Base-by-base conservation (phyloP, 2,113 vertebrate genomes). In the Bucco capensis region DNA sequence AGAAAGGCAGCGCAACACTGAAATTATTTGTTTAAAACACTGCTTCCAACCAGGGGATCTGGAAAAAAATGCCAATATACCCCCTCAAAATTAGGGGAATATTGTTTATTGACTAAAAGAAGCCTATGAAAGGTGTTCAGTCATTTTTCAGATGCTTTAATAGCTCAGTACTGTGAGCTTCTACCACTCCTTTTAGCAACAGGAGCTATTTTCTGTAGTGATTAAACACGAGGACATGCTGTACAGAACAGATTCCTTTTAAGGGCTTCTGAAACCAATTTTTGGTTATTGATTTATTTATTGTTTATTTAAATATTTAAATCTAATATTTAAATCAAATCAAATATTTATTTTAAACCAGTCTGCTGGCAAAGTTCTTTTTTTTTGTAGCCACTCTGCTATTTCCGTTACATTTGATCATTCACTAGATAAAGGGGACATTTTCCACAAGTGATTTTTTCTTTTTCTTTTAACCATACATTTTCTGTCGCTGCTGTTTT, bases 181-280 rank as follows among this genome's bases (percentile, higher is more conserved):
- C 83, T 72, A 66, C 19, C 50, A 33, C 31, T 50, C 69, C 77
- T 77, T 90, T 89, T 64, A 92, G 35, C 37, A 91, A 78, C 11
- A 72, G 21, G 25, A 71, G 28, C 24, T 65, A 76, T 46, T 87
- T 76, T 75, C 27, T 82, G 90, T 38, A 71, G 50, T 60, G 53
- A 94, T 93, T 89, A 92, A 87, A 95, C 16, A 10, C 73, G 87
- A 74, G 33, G 47, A 92, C 9, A 80, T 46, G 73, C 35, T 62
- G 28, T 19, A 65, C 61, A 69, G 7, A 23, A 69, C 17, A 80
- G 46, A 49, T 60, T 72, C 61, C 66, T 74, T 80, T 61, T 65
- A 75, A 66, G 13, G 40, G 81, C 72, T 86, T 90, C 33, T 14
- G 5, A 91, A 94, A 53, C 28, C 30, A 40, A 14, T 66, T 94